Base-by-base conservation (phyloP, 1,140 invertebrate genomes). In the Heliconius melpomene region DNA sequence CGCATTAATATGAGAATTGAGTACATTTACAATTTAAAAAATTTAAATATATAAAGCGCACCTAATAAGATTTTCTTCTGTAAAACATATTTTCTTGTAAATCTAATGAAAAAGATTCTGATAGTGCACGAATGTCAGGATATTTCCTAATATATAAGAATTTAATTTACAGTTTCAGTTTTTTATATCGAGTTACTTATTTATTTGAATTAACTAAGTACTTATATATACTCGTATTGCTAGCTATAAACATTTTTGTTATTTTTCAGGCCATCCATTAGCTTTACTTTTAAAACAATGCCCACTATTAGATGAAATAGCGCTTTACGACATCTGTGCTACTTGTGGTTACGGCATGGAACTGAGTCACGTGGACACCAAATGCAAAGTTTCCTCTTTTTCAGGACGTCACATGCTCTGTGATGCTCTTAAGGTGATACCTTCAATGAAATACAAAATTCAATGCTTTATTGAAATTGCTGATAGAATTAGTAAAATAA, bases 351-450 rank as follows among this genome's bases (percentile, higher is more conserved):
- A 95, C n/a, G 95, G 94, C n/a, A 87, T 94, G 84, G 96, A 96
- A 81, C 87, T 96, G 8, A 95, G 94, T 82, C 95, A 96, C 66
- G 95, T 96, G 11, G 95, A 96, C 83, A 96, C 95, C 6, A 94
- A 92, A 75, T 96, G 96, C 81, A 97, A 97, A 91, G 96, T 98
- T 2, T 95, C 96, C 5, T 93, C 95, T 0, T 95, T 89, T 82
- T 90, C 90, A 20, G 86, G 88, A 7, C 83, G 85, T 1, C 90
- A 92, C 46, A 91, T 91, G 94, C 84, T 94, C 29, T 85, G 92
- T 77, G 90, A 95, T 75, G 94, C 95, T 7, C 85, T 95, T 18
- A 88, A 94, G 79, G 91, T 94, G n/a, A 8, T 18, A 36, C 72
- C 20, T n/a, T 29, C 6, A 29, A 74, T 40, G 18, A 66, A 46